Evolutionary conservation across 2,888 invertebrate species (phyloP).

Genomic region (Tachystola acroxantha): DNA sequence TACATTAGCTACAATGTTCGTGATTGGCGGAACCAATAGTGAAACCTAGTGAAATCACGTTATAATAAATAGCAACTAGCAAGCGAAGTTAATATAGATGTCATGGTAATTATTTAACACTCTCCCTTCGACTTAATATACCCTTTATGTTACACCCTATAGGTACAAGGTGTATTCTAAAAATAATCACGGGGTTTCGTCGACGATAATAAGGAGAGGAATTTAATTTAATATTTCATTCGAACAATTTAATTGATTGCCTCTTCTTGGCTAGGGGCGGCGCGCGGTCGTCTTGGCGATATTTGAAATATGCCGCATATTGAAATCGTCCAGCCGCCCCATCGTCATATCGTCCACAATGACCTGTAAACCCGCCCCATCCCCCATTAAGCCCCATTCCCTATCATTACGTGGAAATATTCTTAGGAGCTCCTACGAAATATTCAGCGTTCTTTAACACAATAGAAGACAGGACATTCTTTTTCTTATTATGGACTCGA

Average conservation of each 20-base stretch:
- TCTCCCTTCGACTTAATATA: too few species aligned
- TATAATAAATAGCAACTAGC: too few species aligned
- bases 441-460: conserved; percentile 9
- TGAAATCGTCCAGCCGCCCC: conserved; percentile 56
- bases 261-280: conserved; percentile 33
- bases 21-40: too few species aligned
- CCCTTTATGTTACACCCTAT: too few species aligned
- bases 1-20: too few species aligned
- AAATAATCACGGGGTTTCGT: conserved; percentile 11
- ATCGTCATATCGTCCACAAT: conserved; percentile 49
- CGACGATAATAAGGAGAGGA: conserved; percentile 20
- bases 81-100: too few species aligned
- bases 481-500: too few species aligned
- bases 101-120: too few species aligned
- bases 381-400: conserved; percentile 15
- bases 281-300: conserved; percentile 46
- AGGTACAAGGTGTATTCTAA: conserved; percentile 7
- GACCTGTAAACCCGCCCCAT: conserved; percentile 37
- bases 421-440: conserved; percentile 14
- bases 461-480: too few species aligned
- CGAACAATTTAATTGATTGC: conserved; percentile 58
- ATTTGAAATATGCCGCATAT: conserved; percentile 71
- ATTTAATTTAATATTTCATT: conserved; percentile 55
- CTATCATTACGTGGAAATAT: conserved; percentile 46
- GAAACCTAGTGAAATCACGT: too few species aligned